phyloP scores from a whole-genome alignment of 2,888 invertebrate species.

The Drosophila kokeensis region DNA sequence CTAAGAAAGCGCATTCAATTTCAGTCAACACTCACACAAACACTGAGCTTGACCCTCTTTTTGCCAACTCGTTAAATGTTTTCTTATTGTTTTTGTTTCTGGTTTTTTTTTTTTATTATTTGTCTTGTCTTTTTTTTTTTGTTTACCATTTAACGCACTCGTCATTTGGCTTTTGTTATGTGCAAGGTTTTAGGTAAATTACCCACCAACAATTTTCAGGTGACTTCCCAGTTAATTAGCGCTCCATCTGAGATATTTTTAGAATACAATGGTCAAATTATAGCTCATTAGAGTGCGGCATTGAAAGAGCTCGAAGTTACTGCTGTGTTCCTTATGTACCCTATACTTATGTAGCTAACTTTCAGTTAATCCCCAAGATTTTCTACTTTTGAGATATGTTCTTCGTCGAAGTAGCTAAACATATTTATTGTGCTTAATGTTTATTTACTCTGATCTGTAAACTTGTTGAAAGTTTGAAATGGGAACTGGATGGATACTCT shows the following conservation, averaged over 20 bases:
- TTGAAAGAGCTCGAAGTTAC: constrained; percentile 34
- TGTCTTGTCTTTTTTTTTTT: constrained; percentile 1
- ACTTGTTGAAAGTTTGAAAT: not conserved
- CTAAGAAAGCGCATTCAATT: constrained; percentile 63
- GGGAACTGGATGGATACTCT: too few species aligned
- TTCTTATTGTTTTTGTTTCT: constrained; percentile 34
- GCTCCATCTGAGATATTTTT: constrained; percentile 38
- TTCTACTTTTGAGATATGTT: constrained; percentile 4
- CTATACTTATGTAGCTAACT: constrained; percentile 9
- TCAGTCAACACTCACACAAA: constrained; percentile 24
- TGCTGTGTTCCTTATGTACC: constrained; percentile 9
- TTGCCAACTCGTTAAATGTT: constrained; percentile 52
- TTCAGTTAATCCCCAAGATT: constrained; percentile 3
- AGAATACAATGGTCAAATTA: constrained; percentile 71
- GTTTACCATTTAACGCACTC: constrained; percentile 58
- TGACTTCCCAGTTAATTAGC: constrained; percentile 78
- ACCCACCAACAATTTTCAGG: constrained; percentile 44
- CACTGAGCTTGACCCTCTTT: constrained; percentile 70
- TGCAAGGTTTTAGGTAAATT: constrained; percentile 50
- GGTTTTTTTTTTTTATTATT: constrained; percentile 14
- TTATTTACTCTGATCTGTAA: constrained; percentile 13
- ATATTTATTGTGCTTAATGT: not conserved
- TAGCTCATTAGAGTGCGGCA: constrained; percentile 68
- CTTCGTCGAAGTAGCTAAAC: not conserved
- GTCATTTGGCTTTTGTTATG: constrained; percentile 59